phyloP scores from a whole-genome alignment of 2,888 invertebrate genomes.

The Odontothrips loti region DNA sequence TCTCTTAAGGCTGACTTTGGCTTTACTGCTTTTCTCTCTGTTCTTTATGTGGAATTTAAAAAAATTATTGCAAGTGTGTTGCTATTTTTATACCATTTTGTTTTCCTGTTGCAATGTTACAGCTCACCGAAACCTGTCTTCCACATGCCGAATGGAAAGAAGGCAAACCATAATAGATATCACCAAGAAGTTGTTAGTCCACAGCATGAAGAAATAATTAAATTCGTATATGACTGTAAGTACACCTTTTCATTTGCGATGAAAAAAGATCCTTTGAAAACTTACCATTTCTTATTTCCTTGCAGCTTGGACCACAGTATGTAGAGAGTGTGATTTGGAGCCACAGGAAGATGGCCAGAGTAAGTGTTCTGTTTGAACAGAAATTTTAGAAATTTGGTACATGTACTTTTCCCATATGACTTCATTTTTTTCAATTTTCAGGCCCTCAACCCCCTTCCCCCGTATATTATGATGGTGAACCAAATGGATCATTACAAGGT shows the following conservation, averaged over 20 bases:
- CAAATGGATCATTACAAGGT: conserved; percentile 61
- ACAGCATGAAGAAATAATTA: conserved; percentile 82
- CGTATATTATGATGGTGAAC: conserved; percentile 68
- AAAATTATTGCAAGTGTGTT: not conserved
- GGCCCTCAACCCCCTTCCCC: conserved; percentile 48
- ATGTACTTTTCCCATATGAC: conserved; percentile 41
- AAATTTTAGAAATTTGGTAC: not conserved
- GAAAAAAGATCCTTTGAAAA: conserved; percentile 28
- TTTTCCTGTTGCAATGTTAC: conserved; percentile 38
- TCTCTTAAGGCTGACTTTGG: too few relatives aligned
- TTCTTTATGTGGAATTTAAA: not conserved
- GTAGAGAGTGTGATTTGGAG: conserved; percentile 52
- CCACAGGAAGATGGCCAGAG: conserved; percentile 50
- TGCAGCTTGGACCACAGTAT: conserved; percentile 60
- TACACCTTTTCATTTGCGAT: conserved; percentile 28
- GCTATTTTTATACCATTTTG: not conserved
- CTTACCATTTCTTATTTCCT: conserved; percentile 33
- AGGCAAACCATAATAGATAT: conserved; percentile 56
- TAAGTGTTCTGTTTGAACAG: conserved; percentile 40
- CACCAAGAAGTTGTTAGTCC: conserved; percentile 63
- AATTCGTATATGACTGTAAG: conserved; percentile 82
- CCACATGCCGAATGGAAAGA: conserved; percentile 63
- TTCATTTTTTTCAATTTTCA: conserved; percentile 48
- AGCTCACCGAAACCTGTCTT: conserved; percentile 80
- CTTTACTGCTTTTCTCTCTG: too few relatives aligned